Percentiles rank a stretch among this genome's conserved stretches.
These are phyloP conservation scores for Dinothrombium tinctorium DNA, from an alignment of 1,140 invertebrate species.

Conservation along the genomic window DNA sequence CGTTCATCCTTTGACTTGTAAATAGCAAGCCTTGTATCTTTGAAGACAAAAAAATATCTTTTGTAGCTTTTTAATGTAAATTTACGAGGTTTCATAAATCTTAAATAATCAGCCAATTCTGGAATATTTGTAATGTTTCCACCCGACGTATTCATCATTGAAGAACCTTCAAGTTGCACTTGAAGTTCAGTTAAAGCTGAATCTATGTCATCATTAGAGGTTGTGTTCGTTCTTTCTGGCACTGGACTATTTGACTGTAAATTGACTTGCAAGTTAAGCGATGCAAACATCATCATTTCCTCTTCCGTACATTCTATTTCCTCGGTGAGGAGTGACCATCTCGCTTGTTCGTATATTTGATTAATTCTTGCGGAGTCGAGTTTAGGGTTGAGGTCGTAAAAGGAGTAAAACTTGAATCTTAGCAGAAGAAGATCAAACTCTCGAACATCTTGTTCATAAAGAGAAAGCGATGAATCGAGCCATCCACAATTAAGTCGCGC, in stretches of 20 bases:
- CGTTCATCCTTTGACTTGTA: slow-evolving; percentile 57
- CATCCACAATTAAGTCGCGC: slow-evolving; percentile 94
- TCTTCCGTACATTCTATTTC: slow-evolving; percentile 98
- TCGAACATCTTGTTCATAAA: slow-evolving; percentile 92
- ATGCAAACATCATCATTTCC: slow-evolving; percentile 94
- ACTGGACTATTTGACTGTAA: slow-evolving; percentile 53
- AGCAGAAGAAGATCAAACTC: slow-evolving; percentile 70
- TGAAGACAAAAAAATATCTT: slow-evolving; percentile 68
- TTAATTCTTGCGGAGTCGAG: slow-evolving; percentile 88
- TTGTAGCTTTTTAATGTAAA: slow-evolving; percentile 80
- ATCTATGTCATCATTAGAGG: slow-evolving; percentile 56
- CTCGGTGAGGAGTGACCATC: slow-evolving; percentile 89
- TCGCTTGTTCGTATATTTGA: slow-evolving; percentile 96
- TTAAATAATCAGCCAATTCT: slow-evolving; percentile 62
- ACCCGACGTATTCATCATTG: slow-evolving; percentile 21
- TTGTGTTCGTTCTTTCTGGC: slow-evolving; percentile 28
- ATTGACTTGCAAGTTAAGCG: slow-evolving; percentile 85
- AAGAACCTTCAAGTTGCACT: slow-evolving; percentile 52
- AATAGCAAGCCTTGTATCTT: slow-evolving; percentile 56
- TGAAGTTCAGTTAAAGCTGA: slow-evolving; percentile 74
- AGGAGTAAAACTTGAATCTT: slow-evolving; percentile 45
- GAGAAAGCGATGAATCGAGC: slow-evolving; percentile 86
- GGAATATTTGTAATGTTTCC: slow-evolving; percentile 67
- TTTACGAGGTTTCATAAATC: slow-evolving; percentile 71
- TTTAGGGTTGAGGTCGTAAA: slow-evolving; percentile 77